Conservation (phyloP, 2,113 vertebrate genomes). For the Cacatua alba region DNA sequence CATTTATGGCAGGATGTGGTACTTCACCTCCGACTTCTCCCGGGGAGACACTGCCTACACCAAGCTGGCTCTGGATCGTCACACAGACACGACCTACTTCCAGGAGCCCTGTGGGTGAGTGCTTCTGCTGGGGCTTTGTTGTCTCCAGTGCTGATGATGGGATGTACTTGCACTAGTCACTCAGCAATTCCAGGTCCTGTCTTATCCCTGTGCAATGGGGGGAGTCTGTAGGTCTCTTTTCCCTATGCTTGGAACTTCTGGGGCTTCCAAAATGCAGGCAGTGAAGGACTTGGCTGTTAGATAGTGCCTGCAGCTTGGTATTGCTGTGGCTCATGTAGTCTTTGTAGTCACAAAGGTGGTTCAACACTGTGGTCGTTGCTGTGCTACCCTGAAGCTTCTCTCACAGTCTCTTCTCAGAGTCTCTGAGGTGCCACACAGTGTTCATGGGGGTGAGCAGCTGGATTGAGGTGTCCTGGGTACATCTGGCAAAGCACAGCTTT, state of each 20-base stretch:
- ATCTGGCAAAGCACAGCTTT: background rate
- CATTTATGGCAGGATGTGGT: conserved; percentile 91
- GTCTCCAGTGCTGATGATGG: background rate
- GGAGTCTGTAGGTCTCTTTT: too few species aligned
- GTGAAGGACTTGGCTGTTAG: background rate
- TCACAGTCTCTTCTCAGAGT: background rate
- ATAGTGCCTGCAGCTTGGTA: background rate
- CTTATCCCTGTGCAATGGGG: too few species aligned
- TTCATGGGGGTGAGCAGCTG: background rate
- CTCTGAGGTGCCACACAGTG: background rate
- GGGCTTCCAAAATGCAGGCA: background rate
- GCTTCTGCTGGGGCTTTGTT: background rate
- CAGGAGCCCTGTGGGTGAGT: conserved; percentile 93
- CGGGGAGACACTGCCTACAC: conserved; percentile 92
- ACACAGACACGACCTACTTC: conserved; percentile 93
- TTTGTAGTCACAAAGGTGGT: background rate
- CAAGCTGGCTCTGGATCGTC: conserved; percentile 88
- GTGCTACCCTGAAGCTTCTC: background rate
- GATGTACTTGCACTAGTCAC: background rate
- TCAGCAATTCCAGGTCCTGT: background rate
- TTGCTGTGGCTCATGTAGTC: background rate
- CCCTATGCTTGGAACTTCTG: background rate
- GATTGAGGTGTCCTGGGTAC: background rate
- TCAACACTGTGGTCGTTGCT: background rate
- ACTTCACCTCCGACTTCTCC: conserved; percentile 91